Evolutionary conservation across 1,140 invertebrate species (phyloP).

Genomic region (Aleiodes sp.): DNA sequence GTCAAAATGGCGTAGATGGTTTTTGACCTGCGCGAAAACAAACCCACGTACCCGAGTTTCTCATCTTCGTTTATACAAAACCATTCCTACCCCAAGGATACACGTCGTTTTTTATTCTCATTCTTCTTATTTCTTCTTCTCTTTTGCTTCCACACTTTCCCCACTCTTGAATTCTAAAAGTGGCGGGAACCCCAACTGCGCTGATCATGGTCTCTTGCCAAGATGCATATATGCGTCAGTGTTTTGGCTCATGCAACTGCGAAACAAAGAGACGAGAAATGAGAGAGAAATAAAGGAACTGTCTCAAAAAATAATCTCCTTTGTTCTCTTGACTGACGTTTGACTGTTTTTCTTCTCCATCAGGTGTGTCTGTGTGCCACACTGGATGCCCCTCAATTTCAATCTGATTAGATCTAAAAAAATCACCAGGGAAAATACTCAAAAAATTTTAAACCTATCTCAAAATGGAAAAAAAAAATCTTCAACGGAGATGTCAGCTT

Average conservation of each 20-base stretch:
- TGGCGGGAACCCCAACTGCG: conserved; percentile 18
- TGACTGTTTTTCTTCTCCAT: neutral
- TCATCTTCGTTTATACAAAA: too few species aligned
- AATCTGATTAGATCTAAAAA: conserved; percentile 4
- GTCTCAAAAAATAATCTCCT: conserved; percentile 19
- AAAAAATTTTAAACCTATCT: neutral
- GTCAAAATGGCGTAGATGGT: too few species aligned
- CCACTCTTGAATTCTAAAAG: neutral
- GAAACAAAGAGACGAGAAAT: neutral
- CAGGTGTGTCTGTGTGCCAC: neutral
- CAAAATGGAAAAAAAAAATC: neutral
- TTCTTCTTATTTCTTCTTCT: too few species aligned
- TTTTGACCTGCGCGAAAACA: too few species aligned
- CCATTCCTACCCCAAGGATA: too few species aligned
- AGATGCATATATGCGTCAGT: neutral
- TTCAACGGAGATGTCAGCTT: neutral
- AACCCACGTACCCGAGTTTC: too few species aligned
- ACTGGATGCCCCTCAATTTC: neutral
- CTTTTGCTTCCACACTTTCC: neutral
- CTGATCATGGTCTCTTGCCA: conserved; percentile 9
- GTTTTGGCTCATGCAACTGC: conserved; percentile 10
- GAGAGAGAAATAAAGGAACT: neutral
- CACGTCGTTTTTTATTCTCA: too few species aligned
- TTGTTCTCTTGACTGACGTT: conserved; percentile 3
- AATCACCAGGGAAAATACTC: conserved; percentile 18